Conservation (phyloP, 2,113 vertebrate species). For the Corythornis madagascariensis region DNA sequence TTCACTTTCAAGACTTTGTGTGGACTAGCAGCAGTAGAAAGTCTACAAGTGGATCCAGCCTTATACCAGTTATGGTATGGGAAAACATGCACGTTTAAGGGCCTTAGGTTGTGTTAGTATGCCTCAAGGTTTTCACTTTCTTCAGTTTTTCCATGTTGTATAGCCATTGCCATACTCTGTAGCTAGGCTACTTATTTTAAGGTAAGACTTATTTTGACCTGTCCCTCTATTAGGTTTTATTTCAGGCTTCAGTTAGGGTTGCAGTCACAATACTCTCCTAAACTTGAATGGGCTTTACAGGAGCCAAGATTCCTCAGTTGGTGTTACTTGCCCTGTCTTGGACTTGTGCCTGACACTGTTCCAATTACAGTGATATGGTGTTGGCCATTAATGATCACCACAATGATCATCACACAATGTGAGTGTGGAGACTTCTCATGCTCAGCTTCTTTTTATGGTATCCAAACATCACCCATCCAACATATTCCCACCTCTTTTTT, state of each 20-base stretch:
- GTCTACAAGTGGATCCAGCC: not conserved
- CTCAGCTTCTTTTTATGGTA: not conserved
- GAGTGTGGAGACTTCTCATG: not conserved
- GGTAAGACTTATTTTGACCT: not conserved
- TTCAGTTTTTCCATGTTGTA: not conserved
- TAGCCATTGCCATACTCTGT: not conserved
- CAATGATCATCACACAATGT: not conserved
- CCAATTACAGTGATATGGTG: not conserved
- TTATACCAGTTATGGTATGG: not conserved
- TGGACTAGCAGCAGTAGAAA: not conserved
- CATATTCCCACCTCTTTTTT: not conserved
- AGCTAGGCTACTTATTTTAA: not conserved
- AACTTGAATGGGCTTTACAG: not conserved
- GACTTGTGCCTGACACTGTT: accelerated
- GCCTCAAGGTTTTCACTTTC: not conserved
- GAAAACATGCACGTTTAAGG: not conserved
- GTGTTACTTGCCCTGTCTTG: not conserved
- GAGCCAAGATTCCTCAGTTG: not conserved
- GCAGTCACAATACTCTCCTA: not conserved
- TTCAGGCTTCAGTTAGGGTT: not conserved
- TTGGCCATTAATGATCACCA: not conserved
- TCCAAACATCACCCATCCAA: not conserved
- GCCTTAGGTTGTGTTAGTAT: not conserved
- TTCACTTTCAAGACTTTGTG: not conserved
- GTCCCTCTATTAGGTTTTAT: not conserved